Evolutionary conservation across 2,113 vertebrate species (phyloP).

Genomic region (Tylochromis polylepis): DNA sequence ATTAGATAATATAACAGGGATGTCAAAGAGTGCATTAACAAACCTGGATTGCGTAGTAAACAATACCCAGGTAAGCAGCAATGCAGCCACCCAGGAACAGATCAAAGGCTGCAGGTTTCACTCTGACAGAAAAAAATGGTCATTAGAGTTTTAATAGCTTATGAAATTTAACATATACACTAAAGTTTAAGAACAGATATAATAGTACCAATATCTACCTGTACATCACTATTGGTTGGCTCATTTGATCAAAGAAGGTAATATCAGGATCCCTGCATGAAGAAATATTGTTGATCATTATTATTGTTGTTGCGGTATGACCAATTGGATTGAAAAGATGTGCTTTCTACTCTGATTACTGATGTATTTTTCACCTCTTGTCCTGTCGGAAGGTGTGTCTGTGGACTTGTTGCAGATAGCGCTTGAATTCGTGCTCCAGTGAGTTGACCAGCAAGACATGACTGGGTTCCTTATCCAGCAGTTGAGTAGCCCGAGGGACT

Average conservation of each 20-base stretch:
- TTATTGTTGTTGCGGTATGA: not conserved
- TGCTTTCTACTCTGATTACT: not conserved
- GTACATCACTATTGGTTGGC: slow-evolving; percentile 74
- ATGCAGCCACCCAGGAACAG: slow-evolving; percentile 77
- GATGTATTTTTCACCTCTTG: slow-evolving; percentile 28
- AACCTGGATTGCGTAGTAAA: slow-evolving; percentile 75
- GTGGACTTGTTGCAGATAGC: slow-evolving; percentile 70
- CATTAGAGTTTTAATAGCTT: not conserved
- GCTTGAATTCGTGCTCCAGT: slow-evolving; percentile 74
- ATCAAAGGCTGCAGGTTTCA: slow-evolving; percentile 79
- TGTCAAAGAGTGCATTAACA: not conserved
- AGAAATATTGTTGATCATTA: not conserved
- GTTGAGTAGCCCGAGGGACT: slow-evolving; percentile 72
- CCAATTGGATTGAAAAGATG: no score
- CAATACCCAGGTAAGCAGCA: slow-evolving; percentile 71
- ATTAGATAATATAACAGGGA: not conserved
- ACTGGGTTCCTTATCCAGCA: slow-evolving; percentile 68
- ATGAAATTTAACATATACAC: not conserved
- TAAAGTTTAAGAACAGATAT: not conserved
- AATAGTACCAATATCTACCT: slow-evolving; percentile 47
- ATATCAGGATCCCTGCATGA: slow-evolving; percentile 73
- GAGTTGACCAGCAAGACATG: slow-evolving; percentile 67
- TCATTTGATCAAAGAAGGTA: slow-evolving; percentile 78
- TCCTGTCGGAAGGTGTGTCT: slow-evolving; percentile 70
- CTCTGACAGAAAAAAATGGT: slow-evolving; percentile 45